A percentile compares a stretch with the other conserved stretches of the same genome.
Conservation (phyloP, 1,140 invertebrate species). For the Zophobas atratus region DNA sequence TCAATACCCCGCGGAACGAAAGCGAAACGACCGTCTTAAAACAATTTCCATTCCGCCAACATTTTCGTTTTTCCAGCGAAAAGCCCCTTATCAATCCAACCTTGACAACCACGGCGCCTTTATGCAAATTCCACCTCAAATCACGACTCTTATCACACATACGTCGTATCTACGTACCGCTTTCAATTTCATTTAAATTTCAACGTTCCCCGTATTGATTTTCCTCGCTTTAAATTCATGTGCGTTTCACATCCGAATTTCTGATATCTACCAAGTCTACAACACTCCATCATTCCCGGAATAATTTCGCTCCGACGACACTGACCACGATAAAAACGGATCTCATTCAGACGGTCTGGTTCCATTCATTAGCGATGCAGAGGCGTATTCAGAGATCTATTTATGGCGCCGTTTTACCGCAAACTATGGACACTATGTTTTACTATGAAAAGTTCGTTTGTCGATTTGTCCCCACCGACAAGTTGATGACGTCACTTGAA, state of each 20-base stretch:
- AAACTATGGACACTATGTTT: neutral
- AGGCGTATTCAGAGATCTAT: no score
- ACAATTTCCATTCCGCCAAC: no score
- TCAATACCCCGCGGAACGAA: no score
- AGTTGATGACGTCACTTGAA: no score
- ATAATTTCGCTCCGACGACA: neutral
- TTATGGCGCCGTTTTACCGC: neutral
- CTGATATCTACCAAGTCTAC: no score
- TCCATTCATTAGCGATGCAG: no score
- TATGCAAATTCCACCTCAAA: neutral
- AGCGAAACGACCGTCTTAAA: neutral
- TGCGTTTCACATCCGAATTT: no score
- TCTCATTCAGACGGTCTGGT: no score
- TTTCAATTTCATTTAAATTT: slow-evolving; percentile 11
- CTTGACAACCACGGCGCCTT: neutral
- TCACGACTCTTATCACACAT: no score
- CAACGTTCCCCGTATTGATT: neutral
- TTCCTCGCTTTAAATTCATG: neutral
- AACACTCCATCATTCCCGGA: no score
- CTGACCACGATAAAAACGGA: neutral
- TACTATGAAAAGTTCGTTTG: no score
- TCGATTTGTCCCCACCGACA: no score
- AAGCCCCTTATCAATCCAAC: neutral
- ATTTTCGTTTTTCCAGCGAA: neutral
- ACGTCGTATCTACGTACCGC: neutral